Evolutionary conservation across 2,113 vertebrate species (phyloP).

Genomic region (Myotis lucifugus): DNA sequence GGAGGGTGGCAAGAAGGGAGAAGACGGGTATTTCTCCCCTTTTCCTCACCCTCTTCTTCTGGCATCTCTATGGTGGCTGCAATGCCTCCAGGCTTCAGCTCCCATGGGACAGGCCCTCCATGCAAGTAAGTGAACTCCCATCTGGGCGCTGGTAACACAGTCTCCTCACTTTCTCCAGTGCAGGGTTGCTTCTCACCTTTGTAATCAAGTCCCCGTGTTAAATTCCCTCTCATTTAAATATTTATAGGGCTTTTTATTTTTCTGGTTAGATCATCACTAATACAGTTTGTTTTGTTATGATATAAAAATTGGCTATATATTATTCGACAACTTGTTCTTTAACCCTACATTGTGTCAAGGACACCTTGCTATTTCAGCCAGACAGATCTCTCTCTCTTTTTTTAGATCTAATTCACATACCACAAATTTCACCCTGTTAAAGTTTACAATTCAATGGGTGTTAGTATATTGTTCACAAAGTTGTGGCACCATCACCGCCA

Average conservation of each 20-base stretch:
- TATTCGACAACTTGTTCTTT: neutral
- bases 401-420: neutral
- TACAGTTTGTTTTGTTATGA: neutral
- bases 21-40: neutral
- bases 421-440: neutral
- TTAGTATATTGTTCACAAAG: neutral
- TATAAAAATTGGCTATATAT: neutral
- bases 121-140: too few relatives aligned
- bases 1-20: neutral
- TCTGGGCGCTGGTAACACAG: neutral
- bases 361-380: neutral
- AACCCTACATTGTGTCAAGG: neutral
- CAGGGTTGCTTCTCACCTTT: neutral
- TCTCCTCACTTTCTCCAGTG: neutral
- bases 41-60: neutral
- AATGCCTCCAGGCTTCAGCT: neutral
- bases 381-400: neutral
- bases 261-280: neutral
- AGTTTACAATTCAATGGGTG: neutral
- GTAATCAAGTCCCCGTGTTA: neutral
- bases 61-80: neutral
- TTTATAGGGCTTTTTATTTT: neutral
- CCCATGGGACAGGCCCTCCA: neutral
- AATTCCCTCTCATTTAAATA: neutral
- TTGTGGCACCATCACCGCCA: neutral